Evolutionary conservation across 2,797 vertebrate species (phyloP), one percentile per base, ranked within the genome.

Genomic region (Arrhamphus sclerolepis): DNA sequence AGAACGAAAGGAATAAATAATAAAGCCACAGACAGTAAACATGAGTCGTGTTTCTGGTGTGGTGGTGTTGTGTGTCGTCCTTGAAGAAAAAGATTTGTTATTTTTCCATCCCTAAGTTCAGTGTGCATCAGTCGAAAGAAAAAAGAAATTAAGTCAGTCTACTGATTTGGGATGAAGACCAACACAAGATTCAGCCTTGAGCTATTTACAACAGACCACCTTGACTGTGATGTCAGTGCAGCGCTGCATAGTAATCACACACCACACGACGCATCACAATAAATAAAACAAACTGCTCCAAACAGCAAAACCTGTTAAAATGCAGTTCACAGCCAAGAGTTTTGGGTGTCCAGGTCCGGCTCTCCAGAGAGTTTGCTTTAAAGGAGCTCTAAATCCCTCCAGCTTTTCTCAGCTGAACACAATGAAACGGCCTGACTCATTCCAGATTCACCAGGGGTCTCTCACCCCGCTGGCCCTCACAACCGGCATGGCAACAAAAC

Each of bases 401-500:
- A 51, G 81, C 81, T 78, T 80, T 72, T 72, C 75, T 70, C 67
- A 10, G 51, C 56, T n/a, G 46, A 60, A 63, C 16, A 83, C 82
- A 89, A 85, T 65, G 62, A 82, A 79, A 80, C 2, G 61, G 73
- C 50, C 78, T 41, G 68, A 73, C 81, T 89, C 78, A 81, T 82
- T 85, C 75, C 54, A 66, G 77, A 85, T 81, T 87, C 81, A 75
- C 26, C 77, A 55, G 1, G 64, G 75, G 84, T 56, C 13, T 65
- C 66, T 57, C 10, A 58, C 55, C 63, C 60, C 7, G 40, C n/a
- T 29, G 72, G 68, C 74, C 63, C 55, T 62, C 46, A 7, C 63
- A 9, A 77, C 19, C 66, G 78, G 81, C 67, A 56, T 57, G 60
- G 62, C 57, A 67, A 72, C 77, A 78, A 76, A 73, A 77, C 62